Evolutionary conservation across 30 jellyfish, hydroid and myxozoan species (phyloP).

Genomic region (Cassiopea andromeda): DNA sequence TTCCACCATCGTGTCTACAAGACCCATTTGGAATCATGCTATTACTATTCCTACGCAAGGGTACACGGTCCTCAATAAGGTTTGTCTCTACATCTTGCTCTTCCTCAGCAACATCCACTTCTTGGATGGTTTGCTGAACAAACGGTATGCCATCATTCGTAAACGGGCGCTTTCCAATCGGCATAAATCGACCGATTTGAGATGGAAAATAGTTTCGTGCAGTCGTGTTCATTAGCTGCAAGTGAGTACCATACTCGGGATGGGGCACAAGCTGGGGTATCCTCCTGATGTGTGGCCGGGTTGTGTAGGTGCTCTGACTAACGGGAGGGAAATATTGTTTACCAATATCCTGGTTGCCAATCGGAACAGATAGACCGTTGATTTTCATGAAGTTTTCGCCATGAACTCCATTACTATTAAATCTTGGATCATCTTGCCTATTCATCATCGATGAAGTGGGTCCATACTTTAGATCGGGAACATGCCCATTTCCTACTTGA

Average conservation of each 20-base stretch:
- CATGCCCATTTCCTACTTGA: conserved; percentile 37
- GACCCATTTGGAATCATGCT: conserved; percentile 30
- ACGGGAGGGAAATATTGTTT: conserved; percentile 46
- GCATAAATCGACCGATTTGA: conserved; percentile 66
- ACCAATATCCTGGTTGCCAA: conserved; percentile 14
- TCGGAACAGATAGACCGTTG: conserved; percentile 67
- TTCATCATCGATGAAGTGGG: conserved; percentile 1
- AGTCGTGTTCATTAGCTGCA: conserved; percentile 56
- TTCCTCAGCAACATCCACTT: conserved; percentile 81
- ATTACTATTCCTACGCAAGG: conserved; percentile 19
- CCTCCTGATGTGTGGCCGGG: conserved; percentile 62
- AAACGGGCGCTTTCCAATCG: conserved; percentile 70
- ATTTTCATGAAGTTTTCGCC: conserved; percentile 36
- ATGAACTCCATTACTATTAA: conserved; percentile 20
- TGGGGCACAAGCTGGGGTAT: conserved; percentile 66
- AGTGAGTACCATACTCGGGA: conserved; percentile 63
- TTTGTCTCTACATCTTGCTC: conserved; percentile 72
- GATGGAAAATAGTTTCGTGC: conserved; percentile 68
- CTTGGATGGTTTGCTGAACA: conserved; percentile 86
- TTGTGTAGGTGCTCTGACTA: conserved; percentile 37
- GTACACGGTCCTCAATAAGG: conserved; percentile 41
- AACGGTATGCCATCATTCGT: conserved; percentile 67
- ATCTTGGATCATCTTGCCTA: conserved; percentile 34
- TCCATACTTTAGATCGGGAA: conserved; percentile 39
- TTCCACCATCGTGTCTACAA: conserved; percentile 43